Percentiles rank a stretch among this genome's conserved stretches.
phyloP scores from a whole-genome alignment of 2,113 vertebrate species.

The Hypomesus transpacificus region DNA sequence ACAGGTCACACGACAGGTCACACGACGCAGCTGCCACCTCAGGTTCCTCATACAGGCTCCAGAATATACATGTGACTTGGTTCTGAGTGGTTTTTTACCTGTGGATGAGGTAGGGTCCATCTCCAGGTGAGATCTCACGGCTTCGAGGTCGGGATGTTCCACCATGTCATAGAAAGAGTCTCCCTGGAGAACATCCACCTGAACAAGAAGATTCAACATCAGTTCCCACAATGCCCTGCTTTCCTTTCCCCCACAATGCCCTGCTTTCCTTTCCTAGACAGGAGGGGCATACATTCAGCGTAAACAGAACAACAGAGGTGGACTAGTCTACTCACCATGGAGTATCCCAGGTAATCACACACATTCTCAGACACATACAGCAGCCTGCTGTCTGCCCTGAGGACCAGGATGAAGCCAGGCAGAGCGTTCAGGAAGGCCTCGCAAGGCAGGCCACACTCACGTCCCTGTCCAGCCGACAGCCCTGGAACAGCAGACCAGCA shows the following conservation, averaged over 20 bases:
- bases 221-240: background rate
- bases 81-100: conserved; percentile 44
- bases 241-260: no score
- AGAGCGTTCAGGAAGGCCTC: conserved; percentile 73
- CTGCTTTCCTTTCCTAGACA: no score
- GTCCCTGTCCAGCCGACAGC: conserved; percentile 26
- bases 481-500: conserved; percentile 33
- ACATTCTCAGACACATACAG: conserved; percentile 81
- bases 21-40: no score
- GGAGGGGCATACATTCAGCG: no score
- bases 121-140: conserved; percentile 51
- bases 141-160: conserved; percentile 45
- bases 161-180: conserved; percentile 68
- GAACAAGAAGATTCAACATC: background rate
- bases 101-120: conserved; percentile 22
- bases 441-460: conserved; percentile 25
- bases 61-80: background rate
- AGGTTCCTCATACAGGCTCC: no score
- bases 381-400: conserved; percentile 66
- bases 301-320: no score
- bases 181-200: conserved; percentile 71
- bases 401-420: conserved; percentile 77
- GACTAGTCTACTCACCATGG: conserved; percentile 70
- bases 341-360: conserved; percentile 74
- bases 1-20: no score